A percentile compares a stretch with the other conserved stretches of the same genome.
Evolutionary conservation across 1,140 invertebrate genomes (phyloP).

Genomic region (Lucilia sericata): DNA sequence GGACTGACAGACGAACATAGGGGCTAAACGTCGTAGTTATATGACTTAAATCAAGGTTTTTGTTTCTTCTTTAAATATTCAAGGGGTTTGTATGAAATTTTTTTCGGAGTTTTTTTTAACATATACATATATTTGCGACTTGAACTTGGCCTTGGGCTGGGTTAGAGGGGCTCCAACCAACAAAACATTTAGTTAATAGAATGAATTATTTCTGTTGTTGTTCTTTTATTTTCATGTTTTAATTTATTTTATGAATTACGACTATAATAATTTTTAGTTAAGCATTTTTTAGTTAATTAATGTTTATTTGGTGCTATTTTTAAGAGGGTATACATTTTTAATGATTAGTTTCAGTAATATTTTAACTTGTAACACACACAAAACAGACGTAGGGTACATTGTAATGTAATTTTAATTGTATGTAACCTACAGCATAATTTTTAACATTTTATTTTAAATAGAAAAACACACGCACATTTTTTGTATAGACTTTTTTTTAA

Average conservation of each 20-base stretch:
- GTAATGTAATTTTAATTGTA: neutral
- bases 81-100: neutral
- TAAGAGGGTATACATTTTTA: neutral
- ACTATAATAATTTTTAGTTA: slow-evolving; percentile 1
- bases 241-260: no score
- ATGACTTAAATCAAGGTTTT: neutral
- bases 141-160: slow-evolving; percentile 15
- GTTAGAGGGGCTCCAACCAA: slow-evolving; percentile 2
- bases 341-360: neutral
- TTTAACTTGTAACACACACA: no score
- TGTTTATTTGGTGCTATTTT: neutral
- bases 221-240: neutral
- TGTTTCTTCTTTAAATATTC: neutral
- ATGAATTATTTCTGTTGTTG: neutral
- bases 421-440: no score
- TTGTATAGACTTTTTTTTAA: no score
- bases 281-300: neutral
- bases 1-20: neutral
- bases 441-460: no score
- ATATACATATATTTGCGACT: neutral
- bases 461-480: no score
- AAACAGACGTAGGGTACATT: neutral
- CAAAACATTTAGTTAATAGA: neutral
- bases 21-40: no score
- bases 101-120: neutral